A percentile compares a stretch with the other conserved stretches of the same genome.
phyloP scores from a whole-genome alignment of 2,797 vertebrate genomes.

The Scyliorhinus canicula region DNA sequence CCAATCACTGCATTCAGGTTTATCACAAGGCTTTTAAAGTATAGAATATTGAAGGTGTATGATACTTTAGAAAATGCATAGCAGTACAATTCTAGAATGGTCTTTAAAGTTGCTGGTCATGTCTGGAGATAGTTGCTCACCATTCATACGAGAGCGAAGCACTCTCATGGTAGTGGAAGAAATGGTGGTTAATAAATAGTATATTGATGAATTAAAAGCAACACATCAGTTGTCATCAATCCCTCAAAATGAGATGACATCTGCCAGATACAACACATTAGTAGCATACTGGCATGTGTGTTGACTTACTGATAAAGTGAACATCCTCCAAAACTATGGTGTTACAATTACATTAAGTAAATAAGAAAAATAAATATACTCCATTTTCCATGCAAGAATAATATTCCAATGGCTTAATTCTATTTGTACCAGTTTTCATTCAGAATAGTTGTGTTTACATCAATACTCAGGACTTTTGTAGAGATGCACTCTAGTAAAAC shows the following conservation, averaged over 20 bases:
- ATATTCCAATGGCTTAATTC: not conserved
- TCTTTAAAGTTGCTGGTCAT: not conserved
- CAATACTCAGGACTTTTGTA: not conserved
- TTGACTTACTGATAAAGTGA: not conserved
- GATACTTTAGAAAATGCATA: not conserved
- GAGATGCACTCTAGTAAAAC: not conserved
- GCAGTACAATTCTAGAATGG: not conserved
- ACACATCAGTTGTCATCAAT: not conserved
- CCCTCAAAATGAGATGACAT: not conserved
- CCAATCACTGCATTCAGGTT: not conserved
- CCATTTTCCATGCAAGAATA: not conserved
- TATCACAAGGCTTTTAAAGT: not conserved
- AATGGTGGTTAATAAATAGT: not conserved
- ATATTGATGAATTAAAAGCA: not conserved
- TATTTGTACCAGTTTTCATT: not conserved
- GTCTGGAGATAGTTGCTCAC: not conserved
- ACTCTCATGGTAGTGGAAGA: not conserved
- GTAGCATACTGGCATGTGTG: not conserved
- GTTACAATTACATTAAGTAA: not conserved
- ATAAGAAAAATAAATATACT: not conserved
- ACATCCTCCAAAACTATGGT: not conserved
- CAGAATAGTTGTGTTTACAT: not conserved
- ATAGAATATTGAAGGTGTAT: not conserved
- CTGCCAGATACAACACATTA: not conserved
- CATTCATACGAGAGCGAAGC: not conserved